A percentile compares a stretch with the other conserved stretches of the same genome.
Conservation (phyloP, 2,888 invertebrate genomes). For the Endomychus coccineus region DNA sequence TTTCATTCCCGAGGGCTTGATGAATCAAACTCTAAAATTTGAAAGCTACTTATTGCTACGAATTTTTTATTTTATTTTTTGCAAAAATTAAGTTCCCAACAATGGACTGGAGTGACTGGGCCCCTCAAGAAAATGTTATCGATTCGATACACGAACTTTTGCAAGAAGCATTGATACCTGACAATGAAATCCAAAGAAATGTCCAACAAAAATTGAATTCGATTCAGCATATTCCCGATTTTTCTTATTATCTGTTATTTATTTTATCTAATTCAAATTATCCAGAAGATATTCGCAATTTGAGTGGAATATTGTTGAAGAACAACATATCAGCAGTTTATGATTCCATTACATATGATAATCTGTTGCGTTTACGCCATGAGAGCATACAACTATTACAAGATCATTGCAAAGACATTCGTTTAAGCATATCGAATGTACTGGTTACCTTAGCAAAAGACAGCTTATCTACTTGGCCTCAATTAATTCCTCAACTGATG, state of each 20-base stretch:
- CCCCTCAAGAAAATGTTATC: conserved; percentile 91
- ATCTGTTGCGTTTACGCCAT: conserved; percentile 84
- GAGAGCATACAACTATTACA: conserved; percentile 91
- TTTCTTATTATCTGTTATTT: conserved; percentile 96
- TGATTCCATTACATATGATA: conserved; percentile 79
- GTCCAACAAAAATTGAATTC: conserved; percentile 98
- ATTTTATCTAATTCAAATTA: conserved; percentile 90
- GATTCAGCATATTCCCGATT: conserved; percentile 93
- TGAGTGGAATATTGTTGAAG: conserved; percentile 94
- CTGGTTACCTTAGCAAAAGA: conserved; percentile 95
- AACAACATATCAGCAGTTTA: conserved; percentile 93
- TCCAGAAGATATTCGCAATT: conserved; percentile 92
- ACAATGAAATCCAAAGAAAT: conserved; percentile 87
- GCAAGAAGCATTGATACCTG: conserved; percentile 95
- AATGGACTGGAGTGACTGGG: conserved; percentile 68
- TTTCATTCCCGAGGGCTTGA: no score
- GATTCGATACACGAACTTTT: conserved; percentile 91
- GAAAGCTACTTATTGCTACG: no score
- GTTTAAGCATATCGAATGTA: conserved; percentile 94
- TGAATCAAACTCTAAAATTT: no score
- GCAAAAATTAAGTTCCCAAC: no score
- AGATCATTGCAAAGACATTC: conserved; percentile 87
- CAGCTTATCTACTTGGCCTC: conserved; percentile 85
- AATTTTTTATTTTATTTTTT: no score
- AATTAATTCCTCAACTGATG: conserved; percentile 83